These are phyloP conservation scores for Nothocercus nigrocapillus DNA, from an alignment of 2,113 vertebrate genomes.

Conservation along the genomic window DNA sequence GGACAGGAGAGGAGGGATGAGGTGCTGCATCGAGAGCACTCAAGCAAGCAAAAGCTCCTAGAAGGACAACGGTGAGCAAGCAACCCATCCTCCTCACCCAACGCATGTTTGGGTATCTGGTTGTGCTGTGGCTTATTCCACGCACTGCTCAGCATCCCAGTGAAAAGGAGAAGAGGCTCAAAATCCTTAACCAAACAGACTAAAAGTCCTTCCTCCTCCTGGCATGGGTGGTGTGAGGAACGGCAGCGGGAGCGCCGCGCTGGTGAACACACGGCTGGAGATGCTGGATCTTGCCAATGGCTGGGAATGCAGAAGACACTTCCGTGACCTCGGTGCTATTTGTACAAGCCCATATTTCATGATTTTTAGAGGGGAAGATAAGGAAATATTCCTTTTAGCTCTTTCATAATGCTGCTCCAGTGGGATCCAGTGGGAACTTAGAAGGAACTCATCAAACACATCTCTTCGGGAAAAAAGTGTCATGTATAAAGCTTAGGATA, in stretches of 20 bases:
- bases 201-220: too few species aligned
- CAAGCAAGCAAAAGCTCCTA: too few species aligned
- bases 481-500: background rate
- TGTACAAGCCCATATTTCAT: background rate
- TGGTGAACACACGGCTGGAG: background rate
- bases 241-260: background rate
- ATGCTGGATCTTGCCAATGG: rapidly evolving
- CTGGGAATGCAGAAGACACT: background rate
- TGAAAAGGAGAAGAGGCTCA: too few species aligned
- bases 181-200: too few species aligned
- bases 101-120: too few species aligned
- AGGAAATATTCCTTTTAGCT: background rate
- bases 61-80: too few species aligned
- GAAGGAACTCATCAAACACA: background rate
- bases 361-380: background rate
- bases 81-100: too few species aligned
- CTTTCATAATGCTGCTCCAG: background rate
- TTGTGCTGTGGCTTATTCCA: too few species aligned
- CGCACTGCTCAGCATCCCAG: too few species aligned
- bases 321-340: background rate
- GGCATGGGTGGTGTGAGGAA: too few species aligned
- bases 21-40: too few species aligned
- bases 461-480: background rate
- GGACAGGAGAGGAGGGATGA: too few species aligned
- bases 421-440: background rate